Base-by-base conservation (phyloP, 2,888 invertebrate species). In the Cosmia pyralina region DNA sequence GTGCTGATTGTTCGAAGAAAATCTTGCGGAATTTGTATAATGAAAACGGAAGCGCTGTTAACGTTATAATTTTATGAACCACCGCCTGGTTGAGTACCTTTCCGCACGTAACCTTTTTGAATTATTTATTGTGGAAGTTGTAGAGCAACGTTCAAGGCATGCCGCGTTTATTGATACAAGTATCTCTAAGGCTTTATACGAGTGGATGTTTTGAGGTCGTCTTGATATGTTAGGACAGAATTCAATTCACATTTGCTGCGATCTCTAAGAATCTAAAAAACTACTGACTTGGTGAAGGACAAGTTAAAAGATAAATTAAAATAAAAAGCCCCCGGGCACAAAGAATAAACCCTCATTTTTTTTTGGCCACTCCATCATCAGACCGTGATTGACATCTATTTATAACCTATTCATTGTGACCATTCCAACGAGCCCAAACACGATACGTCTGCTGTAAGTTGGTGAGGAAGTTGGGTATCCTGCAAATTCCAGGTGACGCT, bases 41-140 rank as follows among this genome's bases (percentile, higher is more conserved):
- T 82, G 75, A 74, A 75, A 85, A 69, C 73, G 72, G 75, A 84
- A 85, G 80, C 46, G 41, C 48, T 60, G 44, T 66, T 67, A 79
- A 50, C 53, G 68, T 79, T 64, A 64, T 38, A 66, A 72, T 80
- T 80, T 80, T 64, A 64, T 69, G 41, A 73, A 80, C 38, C 52
- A 44, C 59, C 13, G 15, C 38, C 28, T 63, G 44, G 55, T 59
- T 22, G 41, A 55, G 58, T 53, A 67, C 75, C 65, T 75, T 79
- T 60, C 10, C 11, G 63, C 75, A 82, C 70, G 79, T 81, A 79
- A 79, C 75, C 79, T 83, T 82, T 82, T 71, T 82, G 60, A 71
- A 81, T 75, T 65, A 79, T 70, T 79, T 68, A 62, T 75, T 70
- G 44, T 65, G 11, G 22, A 41, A 60, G 64, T 64, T 64, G 67